A percentile compares a stretch with the other conserved stretches of the same genome.
These are phyloP conservation scores for Isurus oxyrinchus DNA, from an alignment of 2,113 vertebrate genomes.

Conservation along the genomic window DNA sequence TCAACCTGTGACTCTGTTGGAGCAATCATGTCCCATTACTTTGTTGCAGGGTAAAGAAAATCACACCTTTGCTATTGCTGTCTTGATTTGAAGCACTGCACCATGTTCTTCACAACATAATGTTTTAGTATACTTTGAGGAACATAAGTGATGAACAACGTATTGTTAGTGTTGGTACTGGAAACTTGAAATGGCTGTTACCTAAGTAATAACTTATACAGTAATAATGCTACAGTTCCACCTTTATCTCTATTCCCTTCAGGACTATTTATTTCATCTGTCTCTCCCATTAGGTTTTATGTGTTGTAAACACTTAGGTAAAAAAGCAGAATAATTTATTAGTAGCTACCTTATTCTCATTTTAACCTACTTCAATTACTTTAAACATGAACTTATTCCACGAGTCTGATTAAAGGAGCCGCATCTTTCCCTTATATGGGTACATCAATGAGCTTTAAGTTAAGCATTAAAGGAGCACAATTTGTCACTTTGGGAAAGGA, in stretches of 20 bases:
- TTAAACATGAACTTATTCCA: background rate
- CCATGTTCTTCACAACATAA: slow-evolving; percentile 3
- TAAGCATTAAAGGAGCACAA: background rate
- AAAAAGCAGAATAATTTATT: slow-evolving; percentile 7
- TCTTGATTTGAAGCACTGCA: background rate
- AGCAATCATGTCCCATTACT: background rate
- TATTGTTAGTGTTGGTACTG: background rate
- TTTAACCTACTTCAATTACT: background rate
- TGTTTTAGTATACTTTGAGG: background rate
- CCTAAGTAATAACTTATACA: slow-evolving; percentile 10
- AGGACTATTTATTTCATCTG: background rate
- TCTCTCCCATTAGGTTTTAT: background rate
- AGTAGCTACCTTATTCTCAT: background rate
- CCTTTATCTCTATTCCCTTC: background rate
- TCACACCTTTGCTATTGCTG: background rate
- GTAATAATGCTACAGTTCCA: slow-evolving; percentile 21
- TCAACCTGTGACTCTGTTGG: background rate
- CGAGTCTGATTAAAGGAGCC: background rate
- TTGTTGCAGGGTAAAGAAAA: slow-evolving; percentile 10
- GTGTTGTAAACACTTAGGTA: background rate
- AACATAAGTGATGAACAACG: background rate
- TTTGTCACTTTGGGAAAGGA: background rate
- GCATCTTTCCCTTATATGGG: background rate
- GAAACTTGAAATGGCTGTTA: background rate
- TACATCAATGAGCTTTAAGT: background rate